Evolutionary conservation across 2,888 invertebrate genomes (phyloP).

Genomic region (Erpobdella octoculata): DNA sequence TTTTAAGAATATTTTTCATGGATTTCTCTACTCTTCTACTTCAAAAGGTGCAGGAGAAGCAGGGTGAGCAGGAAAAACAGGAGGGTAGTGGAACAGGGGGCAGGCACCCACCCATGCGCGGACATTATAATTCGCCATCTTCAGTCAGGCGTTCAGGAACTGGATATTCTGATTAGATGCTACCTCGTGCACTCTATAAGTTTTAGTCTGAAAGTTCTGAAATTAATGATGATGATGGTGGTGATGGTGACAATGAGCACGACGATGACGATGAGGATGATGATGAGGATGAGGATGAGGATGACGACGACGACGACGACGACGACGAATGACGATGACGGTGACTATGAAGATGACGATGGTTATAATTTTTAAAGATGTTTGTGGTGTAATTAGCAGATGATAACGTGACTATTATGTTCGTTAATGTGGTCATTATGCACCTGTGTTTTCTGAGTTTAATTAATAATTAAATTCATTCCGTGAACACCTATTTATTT

Average conservation of each 20-base stretch:
- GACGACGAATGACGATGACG: not conserved
- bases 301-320: not conserved
- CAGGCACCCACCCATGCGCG: not conserved
- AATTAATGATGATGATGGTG: not conserved
- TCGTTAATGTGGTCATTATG: no score
- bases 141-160: not conserved
- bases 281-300: not conserved
- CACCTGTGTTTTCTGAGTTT: no score
- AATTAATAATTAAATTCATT: no score
- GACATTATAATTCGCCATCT: slow-evolving; percentile 2
- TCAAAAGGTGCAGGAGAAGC: no score
- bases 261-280: not conserved
- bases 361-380: not conserved
- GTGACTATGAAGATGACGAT: slow-evolving; percentile 4
- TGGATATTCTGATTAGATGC: slow-evolving; percentile 9
- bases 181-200: not conserved
- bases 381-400: not conserved
- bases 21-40: no score
- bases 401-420: not conserved
- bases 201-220: not conserved
- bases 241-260: not conserved
- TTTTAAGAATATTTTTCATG: no score
- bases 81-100: not conserved
- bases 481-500: no score
- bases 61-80: no score